These are phyloP conservation scores for Notospermus geniculatus DNA, from an alignment of 1,140 invertebrate species.

Conservation along the genomic window DNA sequence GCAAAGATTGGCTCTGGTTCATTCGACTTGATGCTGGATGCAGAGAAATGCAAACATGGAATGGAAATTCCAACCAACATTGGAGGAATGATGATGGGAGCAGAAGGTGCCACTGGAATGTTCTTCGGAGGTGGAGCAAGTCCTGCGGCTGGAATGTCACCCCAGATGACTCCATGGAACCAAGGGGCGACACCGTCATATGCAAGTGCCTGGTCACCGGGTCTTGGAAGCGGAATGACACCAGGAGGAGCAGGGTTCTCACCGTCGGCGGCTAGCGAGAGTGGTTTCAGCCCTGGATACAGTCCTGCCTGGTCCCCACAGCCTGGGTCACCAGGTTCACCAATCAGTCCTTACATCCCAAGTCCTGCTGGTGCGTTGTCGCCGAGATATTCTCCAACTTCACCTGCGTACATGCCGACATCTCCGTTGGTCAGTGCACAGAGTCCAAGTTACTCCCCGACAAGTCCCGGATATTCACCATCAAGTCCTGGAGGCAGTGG, in stretches of 20 bases:
- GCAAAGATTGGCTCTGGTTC: conserved; percentile 96
- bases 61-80: conserved; percentile 86
- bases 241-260: conserved; percentile 95
- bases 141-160: conserved; percentile 77
- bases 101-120: conserved; percentile 69
- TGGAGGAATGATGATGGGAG: conserved; percentile 37
- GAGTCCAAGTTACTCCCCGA: conserved; percentile 54
- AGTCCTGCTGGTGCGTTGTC: conserved; percentile 65
- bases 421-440: conserved; percentile 61
- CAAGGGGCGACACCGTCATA: conserved; percentile 87
- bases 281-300: conserved; percentile 60
- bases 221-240: conserved; percentile 89
- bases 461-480: conserved; percentile 64
- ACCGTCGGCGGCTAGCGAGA: conserved; percentile 61
- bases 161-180: conserved; percentile 93
- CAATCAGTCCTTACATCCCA: conserved; percentile 70
- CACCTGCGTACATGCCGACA: conserved; percentile 65
- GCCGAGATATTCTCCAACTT: conserved; percentile 62
- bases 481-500: conserved; percentile 65
- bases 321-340: conserved; percentile 48
- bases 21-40: conserved; percentile 95
- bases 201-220: conserved; percentile 75
- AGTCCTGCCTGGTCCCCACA: conserved; percentile 65
- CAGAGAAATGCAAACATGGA: conserved; percentile 97
- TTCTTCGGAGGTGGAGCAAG: conserved; percentile 80